These are phyloP conservation scores for Cossypha niveicapilla DNA, from an alignment of 2,797 vertebrate genomes.

Conservation along the genomic window DNA sequence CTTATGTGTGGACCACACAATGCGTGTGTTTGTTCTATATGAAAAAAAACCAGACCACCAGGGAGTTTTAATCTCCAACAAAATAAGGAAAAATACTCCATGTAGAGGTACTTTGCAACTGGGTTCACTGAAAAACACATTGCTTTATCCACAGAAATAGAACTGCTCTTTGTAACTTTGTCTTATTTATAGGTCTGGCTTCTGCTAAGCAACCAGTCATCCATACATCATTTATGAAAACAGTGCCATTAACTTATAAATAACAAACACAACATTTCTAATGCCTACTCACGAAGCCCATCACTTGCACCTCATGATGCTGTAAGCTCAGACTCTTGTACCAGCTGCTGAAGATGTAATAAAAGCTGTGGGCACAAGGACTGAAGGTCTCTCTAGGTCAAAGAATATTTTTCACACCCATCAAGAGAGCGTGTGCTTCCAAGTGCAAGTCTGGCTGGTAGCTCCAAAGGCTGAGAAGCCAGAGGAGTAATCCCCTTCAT, in stretches of 20 bases:
- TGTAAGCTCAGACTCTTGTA: neutral
- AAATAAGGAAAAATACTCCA: neutral
- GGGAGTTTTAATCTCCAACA: slow-evolving; percentile 12
- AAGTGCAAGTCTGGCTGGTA: neutral
- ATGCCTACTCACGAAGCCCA: neutral
- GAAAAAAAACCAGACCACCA: neutral
- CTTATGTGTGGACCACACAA: neutral
- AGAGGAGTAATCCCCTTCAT: neutral
- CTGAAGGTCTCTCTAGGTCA: neutral
- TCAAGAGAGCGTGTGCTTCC: neutral
- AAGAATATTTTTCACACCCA: neutral
- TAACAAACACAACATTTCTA: neutral
- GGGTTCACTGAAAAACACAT: neutral
- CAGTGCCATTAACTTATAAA: neutral
- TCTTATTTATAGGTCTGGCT: neutral
- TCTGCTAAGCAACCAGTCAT: neutral
- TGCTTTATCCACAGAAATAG: neutral
- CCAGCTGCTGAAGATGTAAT: neutral
- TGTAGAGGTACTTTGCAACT: neutral
- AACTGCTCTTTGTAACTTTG: neutral
- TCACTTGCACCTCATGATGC: neutral
- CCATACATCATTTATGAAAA: neutral
- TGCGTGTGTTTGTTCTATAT: slow-evolving; percentile 20
- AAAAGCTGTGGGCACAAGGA: neutral
- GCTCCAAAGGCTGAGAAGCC: neutral